These are phyloP conservation scores for Girardia tigrina DNA, from an alignment of 2,888 invertebrate genomes.

Conservation along the genomic window DNA sequence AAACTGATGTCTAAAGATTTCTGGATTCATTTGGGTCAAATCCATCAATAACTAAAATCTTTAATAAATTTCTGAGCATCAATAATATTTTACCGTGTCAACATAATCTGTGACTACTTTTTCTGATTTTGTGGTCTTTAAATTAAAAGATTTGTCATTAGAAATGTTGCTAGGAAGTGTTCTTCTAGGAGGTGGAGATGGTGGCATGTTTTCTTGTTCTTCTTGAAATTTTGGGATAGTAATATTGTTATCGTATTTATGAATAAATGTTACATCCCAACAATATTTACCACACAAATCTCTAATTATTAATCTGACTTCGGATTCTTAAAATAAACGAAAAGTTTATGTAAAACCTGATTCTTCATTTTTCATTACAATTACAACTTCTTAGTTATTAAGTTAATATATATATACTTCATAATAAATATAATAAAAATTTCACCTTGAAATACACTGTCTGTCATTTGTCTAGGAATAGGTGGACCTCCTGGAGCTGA, in stretches of 20 bases:
- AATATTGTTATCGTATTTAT: slow-evolving; percentile 48
- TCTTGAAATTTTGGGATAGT: neutral
- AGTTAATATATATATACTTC: too few relatives aligned
- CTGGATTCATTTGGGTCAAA: neutral
- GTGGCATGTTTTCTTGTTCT: neutral
- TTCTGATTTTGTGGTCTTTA: neutral
- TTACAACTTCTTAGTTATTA: too few relatives aligned
- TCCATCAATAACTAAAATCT: neutral
- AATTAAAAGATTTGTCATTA: neutral
- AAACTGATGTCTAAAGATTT: slow-evolving; percentile 2
- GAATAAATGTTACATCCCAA: slow-evolving; percentile 83
- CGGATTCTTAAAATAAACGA: neutral
- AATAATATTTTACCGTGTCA: neutral
- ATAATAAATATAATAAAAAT: too few relatives aligned
- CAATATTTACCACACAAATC: slow-evolving; percentile 84
- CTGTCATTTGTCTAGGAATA: neutral
- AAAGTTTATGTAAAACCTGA: too few relatives aligned
- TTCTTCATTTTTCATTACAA: too few relatives aligned
- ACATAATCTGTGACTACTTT: slow-evolving; percentile 8
- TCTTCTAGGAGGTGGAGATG: neutral
- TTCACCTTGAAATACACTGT: neutral
- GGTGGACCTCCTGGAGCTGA: neutral
- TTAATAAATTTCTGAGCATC: neutral
- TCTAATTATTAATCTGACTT: slow-evolving; percentile 67
- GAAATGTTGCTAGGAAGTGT: neutral